Evolutionary conservation across 2,888 invertebrate genomes (phyloP).

Genomic region (Dorcus parallelipipedus): DNA sequence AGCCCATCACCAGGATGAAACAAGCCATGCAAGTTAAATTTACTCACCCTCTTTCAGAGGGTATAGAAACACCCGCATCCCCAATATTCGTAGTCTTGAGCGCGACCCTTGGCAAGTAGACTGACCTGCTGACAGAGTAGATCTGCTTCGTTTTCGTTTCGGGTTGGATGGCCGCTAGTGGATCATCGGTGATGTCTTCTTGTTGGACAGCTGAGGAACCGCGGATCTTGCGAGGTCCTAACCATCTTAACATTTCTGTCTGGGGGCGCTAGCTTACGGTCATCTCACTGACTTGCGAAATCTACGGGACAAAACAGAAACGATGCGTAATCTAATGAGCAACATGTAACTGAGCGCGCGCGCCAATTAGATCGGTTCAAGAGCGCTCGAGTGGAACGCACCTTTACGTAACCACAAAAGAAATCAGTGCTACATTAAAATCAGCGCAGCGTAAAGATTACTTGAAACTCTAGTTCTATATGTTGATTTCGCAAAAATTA

Average conservation of each 20-base stretch:
- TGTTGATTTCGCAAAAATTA: too few species aligned
- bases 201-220: constrained; percentile 20
- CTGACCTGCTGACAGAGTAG: constrained; percentile 57
- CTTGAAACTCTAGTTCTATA: too few species aligned
- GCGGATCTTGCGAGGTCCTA: constrained; percentile 35
- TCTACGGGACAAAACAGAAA: not conserved
- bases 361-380: not conserved
- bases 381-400: not conserved
- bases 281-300: constrained; percentile 12
- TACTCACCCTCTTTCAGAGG: constrained; percentile 36
- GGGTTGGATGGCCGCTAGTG: constrained; percentile 50
- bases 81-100: constrained; percentile 25
- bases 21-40: not conserved
- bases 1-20: too few species aligned
- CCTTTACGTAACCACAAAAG: too few species aligned
- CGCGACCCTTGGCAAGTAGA: constrained; percentile 52
- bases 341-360: not conserved
- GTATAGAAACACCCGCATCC: constrained; percentile 16
- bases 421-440: not conserved
- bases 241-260: constrained; percentile 41
- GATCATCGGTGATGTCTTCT: constrained; percentile 48
- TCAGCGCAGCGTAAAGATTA: too few species aligned
- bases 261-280: constrained; percentile 8
- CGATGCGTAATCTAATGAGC: not conserved
- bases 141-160: constrained; percentile 52